Evolutionary conservation across 2,113 vertebrate genomes (phyloP), one percentile per base, ranked within the genome.

Genomic region (Podiceps cristatus): DNA sequence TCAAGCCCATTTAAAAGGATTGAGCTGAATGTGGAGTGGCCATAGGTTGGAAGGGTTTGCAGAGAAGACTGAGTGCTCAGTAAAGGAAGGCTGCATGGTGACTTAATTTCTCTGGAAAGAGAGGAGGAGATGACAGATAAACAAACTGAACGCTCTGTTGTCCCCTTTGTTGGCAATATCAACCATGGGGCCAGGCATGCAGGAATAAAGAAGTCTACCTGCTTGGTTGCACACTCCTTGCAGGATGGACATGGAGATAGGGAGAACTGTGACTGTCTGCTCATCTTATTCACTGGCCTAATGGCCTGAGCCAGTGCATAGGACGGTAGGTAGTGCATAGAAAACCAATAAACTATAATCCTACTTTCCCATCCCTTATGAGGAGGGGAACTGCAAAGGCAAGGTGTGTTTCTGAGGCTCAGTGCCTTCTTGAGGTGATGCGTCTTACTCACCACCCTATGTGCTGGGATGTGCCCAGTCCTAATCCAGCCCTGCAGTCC

Each of bases 401-500:
- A 67, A 93, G 50, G 53, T 71, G 59, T 2, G 5, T 75, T 88
- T 62, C n/a, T 81, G 75, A 86, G 71, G 16, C 23, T 86, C 52
- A 22, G 4, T 77, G 59, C 28, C 23, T 94, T 72, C 95, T 37
- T 28, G 78, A 84, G 62, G 28, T 73, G 90, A 31, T 88, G 58
- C 16, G 13, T 80, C 47, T 96, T 93, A 76, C 69, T 96, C 90
- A 95, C 33, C 50, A 18, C 35, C 18, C 31, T 25, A 0, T 91
- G 76, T 87, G 68, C 67, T 55, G 74, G 68, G 73, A 92, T 96
- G 63, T 97, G 92, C 90, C 69, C 56, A 10, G 59, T 81, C 88
- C 81, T 95, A 95, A 95, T 94, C 94, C 83, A 88, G 88, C 88
- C 91, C 69, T 27, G 74, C 69, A 86, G 95, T 19, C 87, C 81